Evolutionary conservation across 2,797 vertebrate genomes (phyloP), one percentile per base, ranked within the genome.

Genomic region (Heliangelus exortis): DNA sequence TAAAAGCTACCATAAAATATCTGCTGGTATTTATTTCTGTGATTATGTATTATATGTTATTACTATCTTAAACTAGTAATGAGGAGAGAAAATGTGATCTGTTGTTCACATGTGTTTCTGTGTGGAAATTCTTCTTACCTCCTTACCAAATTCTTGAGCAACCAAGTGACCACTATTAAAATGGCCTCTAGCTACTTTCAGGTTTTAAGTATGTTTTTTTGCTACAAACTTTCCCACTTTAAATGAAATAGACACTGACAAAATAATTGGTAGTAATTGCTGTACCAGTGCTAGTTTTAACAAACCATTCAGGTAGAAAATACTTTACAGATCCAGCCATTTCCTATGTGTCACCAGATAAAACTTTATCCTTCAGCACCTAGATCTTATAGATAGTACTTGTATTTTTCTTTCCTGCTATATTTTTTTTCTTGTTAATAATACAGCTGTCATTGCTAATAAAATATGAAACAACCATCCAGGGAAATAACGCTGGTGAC

Each of bases 361-460:
- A 84, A 81, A 89, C 76, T 96, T 97, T 87, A 97, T 96, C 80
- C 78, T 95, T 97, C 92, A 95, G 74, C 59, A 77, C 77, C 81
- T 96, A 91, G 76, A 90, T 97, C 85, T 87, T 95, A 85, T 87
- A 93, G 54, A 80, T 75, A 73, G 92, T 95, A 73, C 93, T 95
- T 92, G 66, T 93, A 84, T 93, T 96, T 95, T 95, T 94, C 89
- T 93, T 95, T 86, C 76, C 39, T 84, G 93, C 73, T 91, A 4
- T 95, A 69, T 85, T 93, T 96, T 96, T 87, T 92, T 97, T 75
- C 77, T 95, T 97, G 95, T 96, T 98, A 98, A 98, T 98, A 98
- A 98, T 96, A 97, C 94, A 96, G 92, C 96, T 98, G 97, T 97
- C 97, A 97, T 97, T 96, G 97, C 96, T 97, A 97, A 98, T 98